Evolutionary conservation across 2,797 vertebrate species (phyloP), one percentile per base, ranked within the genome.

Genomic region (Nothura maculosa): DNA sequence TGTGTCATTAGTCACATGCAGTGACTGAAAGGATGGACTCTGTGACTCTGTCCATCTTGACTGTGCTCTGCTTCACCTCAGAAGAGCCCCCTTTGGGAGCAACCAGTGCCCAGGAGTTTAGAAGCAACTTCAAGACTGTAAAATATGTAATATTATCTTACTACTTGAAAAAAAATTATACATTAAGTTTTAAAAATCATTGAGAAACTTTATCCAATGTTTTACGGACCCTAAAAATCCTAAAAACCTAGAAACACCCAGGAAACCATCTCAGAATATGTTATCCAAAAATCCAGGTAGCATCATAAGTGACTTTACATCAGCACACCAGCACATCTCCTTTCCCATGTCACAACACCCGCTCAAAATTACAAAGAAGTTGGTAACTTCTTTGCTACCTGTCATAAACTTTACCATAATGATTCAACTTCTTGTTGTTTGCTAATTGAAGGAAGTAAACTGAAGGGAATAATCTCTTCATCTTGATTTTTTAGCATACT

Each of bases 391-490:
- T 40, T 93, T 91, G 25, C 74, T 90, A 57, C 73, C 32, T 88
- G 48, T 61, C 61, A 92, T 34, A 28, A n/a, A 28, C 90, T 90
- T 70, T 90, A 68, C 32, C 21, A 58, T 34, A 64, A 20, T 30
- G 34, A 62, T 90, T 90, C 62, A 55, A 80, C 58, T 89, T 40
- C 24, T 92, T 90, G 85, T 55, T 43, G 90, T 82, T 85, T 81
- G 38, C 68, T 69, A 61, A 50, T 48, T 32, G 81, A 92, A 92
- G 45, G 45, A 89, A 80, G 62, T 25, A 89, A 85, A 92, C 38
- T 4, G 20, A 62, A 24, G 19, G 45, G 28, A 91, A 89, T 81
- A 50, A 87, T 89, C 34, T 89, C 61, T 79, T 73, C 62, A 45
- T 66, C 62, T 45, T 57, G 25, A 66, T 14, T 30, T 73, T 32